Conservation (phyloP, 2,888 invertebrate species). For the Dascillus cervinus region DNA sequence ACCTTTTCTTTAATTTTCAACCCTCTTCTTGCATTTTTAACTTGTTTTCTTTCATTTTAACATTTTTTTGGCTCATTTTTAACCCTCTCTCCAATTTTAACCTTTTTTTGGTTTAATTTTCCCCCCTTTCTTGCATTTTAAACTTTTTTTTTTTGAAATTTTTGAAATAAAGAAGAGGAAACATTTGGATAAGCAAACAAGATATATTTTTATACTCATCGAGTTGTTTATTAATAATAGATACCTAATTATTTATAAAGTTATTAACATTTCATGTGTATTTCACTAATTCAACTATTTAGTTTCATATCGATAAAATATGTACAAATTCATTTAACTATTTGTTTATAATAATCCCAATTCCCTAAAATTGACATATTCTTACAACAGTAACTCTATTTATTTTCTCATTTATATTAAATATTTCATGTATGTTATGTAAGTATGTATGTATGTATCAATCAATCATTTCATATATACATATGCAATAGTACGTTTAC, state of each 20-base stretch:
- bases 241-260: constrained; percentile 46
- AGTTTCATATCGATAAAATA: constrained; percentile 51
- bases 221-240: constrained; percentile 44
- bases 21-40: too few species aligned
- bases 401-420: too few species aligned
- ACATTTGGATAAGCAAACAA: constrained; percentile 1
- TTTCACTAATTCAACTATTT: constrained; percentile 42
- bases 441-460: too few species aligned
- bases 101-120: too few species aligned
- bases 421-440: too few species aligned
- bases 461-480: too few species aligned
- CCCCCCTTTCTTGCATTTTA: too few species aligned
- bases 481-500: constrained; percentile 21
- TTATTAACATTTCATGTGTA: constrained; percentile 45
- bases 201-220: constrained; percentile 9
- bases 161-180: not conserved
- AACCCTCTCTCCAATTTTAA: too few species aligned
- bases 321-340: constrained; percentile 49
- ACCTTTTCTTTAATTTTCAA: too few species aligned
- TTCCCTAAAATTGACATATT: constrained; percentile 66
- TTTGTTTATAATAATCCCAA: constrained; percentile 44
- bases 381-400: constrained; percentile 52
- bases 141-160: not conserved
- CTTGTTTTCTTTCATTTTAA: too few species aligned
- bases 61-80: too few species aligned